Evolutionary conservation across 2,888 invertebrate species (phyloP), one percentile per base, ranked within the genome.

Genomic region (Diloba caeruleocephala): DNA sequence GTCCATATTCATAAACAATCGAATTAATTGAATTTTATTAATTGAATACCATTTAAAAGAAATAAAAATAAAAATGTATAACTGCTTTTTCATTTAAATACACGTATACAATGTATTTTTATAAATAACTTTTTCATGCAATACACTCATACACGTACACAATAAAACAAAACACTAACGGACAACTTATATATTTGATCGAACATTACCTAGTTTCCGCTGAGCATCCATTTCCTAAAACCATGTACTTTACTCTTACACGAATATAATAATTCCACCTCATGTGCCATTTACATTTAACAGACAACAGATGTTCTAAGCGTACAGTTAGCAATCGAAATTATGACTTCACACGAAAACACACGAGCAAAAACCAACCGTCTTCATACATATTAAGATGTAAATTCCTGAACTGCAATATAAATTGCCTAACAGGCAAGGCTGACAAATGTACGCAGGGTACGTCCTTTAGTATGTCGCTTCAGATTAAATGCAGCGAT

Each of bases 401-500:
- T 13, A 39, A 10, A 13, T 58, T 36, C 51, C 37, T 38, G 34
- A 34, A 44, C 39, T 12, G 4, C 19, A 8, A 32, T 42, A 8
- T 49, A 45, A 70, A 67, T 67, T 62, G 56, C 29, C 29, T 44
- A 37, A 51, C 53, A 60, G 37, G 38, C 60, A 53, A 19, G 68
- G 49, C 61, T 78, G 81, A 82, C 76, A 79, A 82, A 82, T 82
- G 81, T 78, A 71, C 73, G 58, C 21, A 50, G 70, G 78, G 79
- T 58, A 67, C 82, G 76, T 78, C 82, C 82, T 82, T 70, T 79
- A 77, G 58, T 81, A 68, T 83, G 82, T 83, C 74, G 69, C 68
- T 67, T 64, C 62, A 76, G 78, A 84, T 84, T 84, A 79, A 79
- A 76, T 69, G 76, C 71, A 72, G 69, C 69, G 65, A 69, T 71